phyloP scores from a whole-genome alignment of 2,888 invertebrate species.

The Tetranychus piercei region DNA sequence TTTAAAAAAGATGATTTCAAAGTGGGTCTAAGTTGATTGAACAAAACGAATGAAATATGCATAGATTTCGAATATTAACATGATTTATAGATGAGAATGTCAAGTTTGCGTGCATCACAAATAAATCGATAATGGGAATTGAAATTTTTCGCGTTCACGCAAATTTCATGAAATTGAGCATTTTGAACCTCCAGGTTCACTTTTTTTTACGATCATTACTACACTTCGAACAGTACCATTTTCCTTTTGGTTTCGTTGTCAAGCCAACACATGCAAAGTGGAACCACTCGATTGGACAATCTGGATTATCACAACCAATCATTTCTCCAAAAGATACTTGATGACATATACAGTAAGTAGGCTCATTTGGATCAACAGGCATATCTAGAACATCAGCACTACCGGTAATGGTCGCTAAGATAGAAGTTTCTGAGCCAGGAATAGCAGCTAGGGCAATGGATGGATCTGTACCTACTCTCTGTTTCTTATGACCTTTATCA shows the following conservation, averaged over 20 bases:
- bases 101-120: too few species aligned
- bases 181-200: slow-evolving; percentile 18
- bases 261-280: slow-evolving; percentile 83
- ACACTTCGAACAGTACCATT: slow-evolving; percentile 89
- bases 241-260: slow-evolving; percentile 77
- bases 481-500: slow-evolving; percentile 1
- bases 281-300: slow-evolving; percentile 75
- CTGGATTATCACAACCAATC: slow-evolving; percentile 87
- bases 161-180: too few species aligned
- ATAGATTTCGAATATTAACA: too few species aligned
- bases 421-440: neutral
- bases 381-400: slow-evolving; percentile 37
- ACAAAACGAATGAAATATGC: too few species aligned
- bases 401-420: neutral
- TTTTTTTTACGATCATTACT: slow-evolving; percentile 37
- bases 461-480: neutral
- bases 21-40: too few species aligned
- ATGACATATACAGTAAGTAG: slow-evolving; percentile 92
- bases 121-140: too few species aligned
- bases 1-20: too few species aligned
- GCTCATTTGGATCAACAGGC: slow-evolving; percentile 78
- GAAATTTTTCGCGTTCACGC: too few species aligned
- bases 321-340: slow-evolving; percentile 92
- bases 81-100: too few species aligned
- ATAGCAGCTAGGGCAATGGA: neutral